Base-by-base conservation (phyloP, 23 tunicate species). In the Corella eumyota region DNA sequence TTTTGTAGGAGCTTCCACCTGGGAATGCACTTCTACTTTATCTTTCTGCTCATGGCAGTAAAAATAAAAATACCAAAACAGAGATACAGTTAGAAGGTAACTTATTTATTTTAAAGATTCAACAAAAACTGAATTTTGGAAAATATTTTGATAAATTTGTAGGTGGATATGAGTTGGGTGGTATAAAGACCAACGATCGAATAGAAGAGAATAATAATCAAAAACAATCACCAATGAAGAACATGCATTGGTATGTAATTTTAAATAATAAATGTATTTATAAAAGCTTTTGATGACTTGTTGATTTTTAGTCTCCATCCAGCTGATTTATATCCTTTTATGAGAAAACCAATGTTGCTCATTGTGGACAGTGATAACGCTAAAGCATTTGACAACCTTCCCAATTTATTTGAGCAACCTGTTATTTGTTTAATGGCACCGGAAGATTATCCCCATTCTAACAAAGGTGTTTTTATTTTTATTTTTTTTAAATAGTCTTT, bases 311-410 rank as follows among this genome's bases (percentile, higher is more conserved):
- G 95, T 51, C 55, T 85, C 35, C 80, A 85, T 38, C 95, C 95
- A 25, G 95, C 79, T 33, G 95, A 85, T 48, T 30, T 85, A 52
- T 63, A 53, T 58, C 95, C 95, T 1, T 85, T 70, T 50, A 53
- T 65, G 50, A 48, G 95, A 34, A 85, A 77, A 58, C 95, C 95
- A 28, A 46, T 85, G 66, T 6, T 85, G 15, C 30, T 85, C 9
- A 85, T 85, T 7, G 58, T 85, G 27, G 95, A 85, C 71, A 85
- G 95, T 45, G 85, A 85, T 25, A 79, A 79, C 52, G 56, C 97
- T 2, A 37, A 63, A 19, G 53, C 81, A 2, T 78, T 88, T 45
- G 34, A 67, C 24, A 57, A 48, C 11, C 56, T 79, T 21, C 90
- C 81, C 32, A 62, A 88, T 57, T 33, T 72, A 26, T 85, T 85